Evolutionary conservation across 2,888 invertebrate genomes (phyloP).

Genomic region (Eupelmus urozonus): DNA sequence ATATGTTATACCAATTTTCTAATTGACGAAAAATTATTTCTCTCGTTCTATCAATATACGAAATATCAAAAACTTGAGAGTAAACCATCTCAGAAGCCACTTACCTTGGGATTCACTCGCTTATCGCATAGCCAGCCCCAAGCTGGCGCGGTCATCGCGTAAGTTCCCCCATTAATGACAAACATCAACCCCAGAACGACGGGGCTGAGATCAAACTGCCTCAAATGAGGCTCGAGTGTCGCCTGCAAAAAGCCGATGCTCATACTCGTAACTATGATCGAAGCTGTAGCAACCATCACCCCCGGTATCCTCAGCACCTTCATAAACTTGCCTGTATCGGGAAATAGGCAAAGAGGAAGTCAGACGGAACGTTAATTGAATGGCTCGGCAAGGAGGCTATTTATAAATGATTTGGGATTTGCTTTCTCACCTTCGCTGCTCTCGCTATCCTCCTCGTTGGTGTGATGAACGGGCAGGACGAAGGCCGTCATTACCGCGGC

Average conservation of each 20-base stretch:
- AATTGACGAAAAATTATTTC: too few relatives aligned
- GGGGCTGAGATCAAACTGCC: conserved; percentile 84
- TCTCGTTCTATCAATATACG: too few relatives aligned
- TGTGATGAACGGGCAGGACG: conserved; percentile 83
- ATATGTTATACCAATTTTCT: too few relatives aligned
- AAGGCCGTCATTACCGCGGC: conserved; percentile 87
- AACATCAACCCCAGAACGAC: conserved; percentile 88
- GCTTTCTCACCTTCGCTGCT: conserved; percentile 79
- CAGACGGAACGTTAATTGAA: too few relatives aligned
- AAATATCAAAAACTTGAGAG: too few relatives aligned
- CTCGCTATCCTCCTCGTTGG: conserved; percentile 78
- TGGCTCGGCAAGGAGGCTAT: too few relatives aligned
- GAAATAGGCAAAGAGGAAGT: too few relatives aligned
- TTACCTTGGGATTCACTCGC: conserved; percentile 81
- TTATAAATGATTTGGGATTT: neutral
- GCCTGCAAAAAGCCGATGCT: conserved; percentile 93
- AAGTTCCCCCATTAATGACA: conserved; percentile 89
- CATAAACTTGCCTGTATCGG: conserved; percentile 74
- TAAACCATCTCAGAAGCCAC: neutral
- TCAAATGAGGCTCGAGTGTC: conserved; percentile 92
- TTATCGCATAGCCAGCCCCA: conserved; percentile 91
- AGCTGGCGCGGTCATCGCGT: conserved; percentile 87
- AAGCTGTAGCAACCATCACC: conserved; percentile 83
- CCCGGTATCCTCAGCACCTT: conserved; percentile 86
- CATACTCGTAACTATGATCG: conserved; percentile 87